A percentile compares a stretch with the other conserved stretches of the same genome.
phyloP scores from a whole-genome alignment of 2,113 vertebrate species.

The Malurus elegans region DNA sequence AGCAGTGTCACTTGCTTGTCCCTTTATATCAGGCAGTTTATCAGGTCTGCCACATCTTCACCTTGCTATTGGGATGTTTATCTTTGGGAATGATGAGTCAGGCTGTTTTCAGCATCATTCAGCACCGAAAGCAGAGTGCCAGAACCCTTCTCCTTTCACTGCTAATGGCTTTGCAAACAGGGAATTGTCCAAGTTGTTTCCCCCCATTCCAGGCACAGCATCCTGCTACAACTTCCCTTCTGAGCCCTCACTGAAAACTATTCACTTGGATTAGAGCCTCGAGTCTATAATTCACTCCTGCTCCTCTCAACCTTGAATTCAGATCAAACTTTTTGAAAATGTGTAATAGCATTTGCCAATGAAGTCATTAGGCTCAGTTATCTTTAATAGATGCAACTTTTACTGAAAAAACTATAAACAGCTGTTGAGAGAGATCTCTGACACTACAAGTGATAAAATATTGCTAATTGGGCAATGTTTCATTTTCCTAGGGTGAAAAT shows the following conservation, averaged over 20 bases:
- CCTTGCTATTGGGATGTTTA: background rate
- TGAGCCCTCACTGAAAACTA: background rate
- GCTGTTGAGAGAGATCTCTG: background rate
- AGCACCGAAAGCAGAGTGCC: background rate
- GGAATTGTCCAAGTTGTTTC: rapidly evolving
- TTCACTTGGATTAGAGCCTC: background rate
- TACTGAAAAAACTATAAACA: background rate
- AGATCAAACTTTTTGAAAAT: background rate
- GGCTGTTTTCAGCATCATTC: background rate
- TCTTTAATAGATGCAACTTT: background rate
- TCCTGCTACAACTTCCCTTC: background rate
- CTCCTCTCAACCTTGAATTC: background rate
- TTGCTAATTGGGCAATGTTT: background rate
- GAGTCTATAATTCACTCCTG: background rate
- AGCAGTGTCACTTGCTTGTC: background rate
- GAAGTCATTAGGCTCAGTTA: background rate
- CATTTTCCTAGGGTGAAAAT: background rate
- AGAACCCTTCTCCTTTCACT: background rate
- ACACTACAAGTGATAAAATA: background rate
- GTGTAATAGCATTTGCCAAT: background rate
- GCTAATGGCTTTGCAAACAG: background rate
- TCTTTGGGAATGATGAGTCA: background rate
- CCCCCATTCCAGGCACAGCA: background rate
- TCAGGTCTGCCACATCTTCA: background rate
- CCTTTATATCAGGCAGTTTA: background rate